phyloP scores from a whole-genome alignment of 1,140 invertebrate species.

The Drosophila yakuba region DNA sequence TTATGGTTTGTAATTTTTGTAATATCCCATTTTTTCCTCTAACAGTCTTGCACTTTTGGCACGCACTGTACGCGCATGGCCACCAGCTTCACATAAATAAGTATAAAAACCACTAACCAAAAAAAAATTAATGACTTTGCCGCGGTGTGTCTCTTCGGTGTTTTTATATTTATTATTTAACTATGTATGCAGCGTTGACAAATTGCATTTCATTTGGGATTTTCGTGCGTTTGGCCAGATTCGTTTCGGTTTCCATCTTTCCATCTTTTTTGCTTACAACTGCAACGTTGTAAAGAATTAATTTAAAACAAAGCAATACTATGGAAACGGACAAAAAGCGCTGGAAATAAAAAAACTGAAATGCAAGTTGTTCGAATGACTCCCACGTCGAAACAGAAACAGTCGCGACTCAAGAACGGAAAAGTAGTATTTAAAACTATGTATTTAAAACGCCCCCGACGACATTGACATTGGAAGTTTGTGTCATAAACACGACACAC shows the following conservation, averaged over 20 bases:
- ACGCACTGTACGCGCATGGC: conserved; percentile 14
- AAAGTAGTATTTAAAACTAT: neutral
- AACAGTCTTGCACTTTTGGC: neutral
- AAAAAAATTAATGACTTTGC: conserved; percentile 42
- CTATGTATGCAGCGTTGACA: conserved; percentile 48
- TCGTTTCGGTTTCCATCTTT: conserved; percentile 4
- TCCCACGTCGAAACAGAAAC: conserved; percentile 26
- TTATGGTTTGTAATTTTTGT: no score
- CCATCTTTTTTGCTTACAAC: conserved; percentile 15
- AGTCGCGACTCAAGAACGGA: conserved; percentile 17
- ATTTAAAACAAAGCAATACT: conserved; percentile 22
- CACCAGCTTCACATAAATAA: conserved; percentile 1
- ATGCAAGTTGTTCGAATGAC: conserved; percentile 23
- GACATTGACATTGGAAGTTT: conserved; percentile 66
- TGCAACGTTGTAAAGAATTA: conserved; percentile 21
- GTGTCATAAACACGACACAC: conserved; percentile 26
- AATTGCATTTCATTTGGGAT: conserved; percentile 50
- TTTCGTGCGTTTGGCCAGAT: conserved; percentile 10
- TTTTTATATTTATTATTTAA: conserved; percentile 1
- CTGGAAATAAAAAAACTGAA: neutral
- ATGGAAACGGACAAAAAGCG: neutral
- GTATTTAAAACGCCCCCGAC: conserved; percentile 50
- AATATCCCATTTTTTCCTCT: neutral
- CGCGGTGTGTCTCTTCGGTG: neutral
- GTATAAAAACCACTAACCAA: conserved; percentile 26